A percentile compares a stretch with the other conserved stretches of the same genome.
Evolutionary conservation across 2,797 vertebrate species (phyloP).

Genomic region (Mycteria americana): DNA sequence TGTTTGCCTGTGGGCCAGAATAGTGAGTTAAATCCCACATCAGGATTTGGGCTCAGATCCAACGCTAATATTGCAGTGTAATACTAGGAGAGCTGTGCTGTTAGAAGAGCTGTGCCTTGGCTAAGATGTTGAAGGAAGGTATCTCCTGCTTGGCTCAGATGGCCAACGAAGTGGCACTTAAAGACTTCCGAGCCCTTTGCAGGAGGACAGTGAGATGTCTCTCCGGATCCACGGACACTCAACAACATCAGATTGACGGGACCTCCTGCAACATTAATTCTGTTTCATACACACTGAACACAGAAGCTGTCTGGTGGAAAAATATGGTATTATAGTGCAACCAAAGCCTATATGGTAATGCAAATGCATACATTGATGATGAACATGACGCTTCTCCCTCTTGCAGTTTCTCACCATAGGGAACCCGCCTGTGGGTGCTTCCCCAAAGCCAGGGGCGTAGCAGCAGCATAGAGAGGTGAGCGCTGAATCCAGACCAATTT

Average conservation of each 20-base stretch:
- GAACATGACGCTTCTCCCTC: background rate
- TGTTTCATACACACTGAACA: background rate
- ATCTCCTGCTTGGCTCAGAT: background rate
- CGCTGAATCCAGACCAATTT: background rate
- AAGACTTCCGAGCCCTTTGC: background rate
- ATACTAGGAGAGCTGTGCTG: background rate
- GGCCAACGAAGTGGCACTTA: background rate
- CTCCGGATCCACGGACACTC: background rate
- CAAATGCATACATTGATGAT: fast-evolving
- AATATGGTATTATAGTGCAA: background rate
- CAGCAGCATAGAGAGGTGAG: fast-evolving
- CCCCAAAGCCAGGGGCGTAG: background rate
- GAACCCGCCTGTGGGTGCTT: background rate
- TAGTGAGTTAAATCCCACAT: conserved; percentile 21
- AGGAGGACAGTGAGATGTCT: background rate
- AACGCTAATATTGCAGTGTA: background rate
- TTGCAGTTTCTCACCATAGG: background rate
- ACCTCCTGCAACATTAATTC: background rate
- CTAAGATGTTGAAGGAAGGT: background rate
- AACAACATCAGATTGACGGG: background rate
- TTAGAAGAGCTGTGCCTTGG: background rate
- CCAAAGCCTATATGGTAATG: background rate
- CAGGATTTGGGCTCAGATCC: conserved; percentile 4
- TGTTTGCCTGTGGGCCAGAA: conserved; percentile 25
- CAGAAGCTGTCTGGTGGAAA: background rate